Percentiles rank a stretch among this genome's conserved stretches.
phyloP scores from a whole-genome alignment of 2,888 invertebrate species.

The Apocheima hispidaria region DNA sequence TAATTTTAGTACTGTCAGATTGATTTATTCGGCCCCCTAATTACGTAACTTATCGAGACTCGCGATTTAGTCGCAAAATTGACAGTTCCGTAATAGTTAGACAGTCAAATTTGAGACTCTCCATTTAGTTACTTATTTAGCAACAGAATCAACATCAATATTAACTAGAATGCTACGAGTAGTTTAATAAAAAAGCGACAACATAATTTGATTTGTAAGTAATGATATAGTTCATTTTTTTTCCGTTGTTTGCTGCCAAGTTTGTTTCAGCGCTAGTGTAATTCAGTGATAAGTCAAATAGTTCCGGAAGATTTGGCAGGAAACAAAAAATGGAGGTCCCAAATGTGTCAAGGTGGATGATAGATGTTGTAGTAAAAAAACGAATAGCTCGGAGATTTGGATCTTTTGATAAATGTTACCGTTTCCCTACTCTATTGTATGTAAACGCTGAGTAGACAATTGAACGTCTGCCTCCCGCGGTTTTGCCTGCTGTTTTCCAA shows the following conservation, averaged over 20 bases:
- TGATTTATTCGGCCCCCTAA: too few relatives aligned
- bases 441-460: conserved; percentile 2
- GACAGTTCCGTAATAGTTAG: too few relatives aligned
- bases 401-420: conserved; percentile 5
- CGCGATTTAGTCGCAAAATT: too few relatives aligned
- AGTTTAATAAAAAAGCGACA: too few relatives aligned
- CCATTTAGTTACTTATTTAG: too few relatives aligned
- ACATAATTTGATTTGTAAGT: not conserved
- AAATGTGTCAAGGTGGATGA: conserved; percentile 32
- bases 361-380: conserved; percentile 38
- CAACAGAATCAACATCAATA: too few relatives aligned
- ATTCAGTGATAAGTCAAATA: conserved; percentile 22
- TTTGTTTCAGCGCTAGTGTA: conserved; percentile 10
- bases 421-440: not conserved
- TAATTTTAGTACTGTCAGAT: too few relatives aligned
- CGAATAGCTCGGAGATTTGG: conserved; percentile 23
- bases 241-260: not conserved
- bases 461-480: not conserved
- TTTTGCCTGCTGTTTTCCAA: too few relatives aligned
- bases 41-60: too few relatives aligned
- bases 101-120: too few relatives aligned
- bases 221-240: not conserved
- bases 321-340: conserved; percentile 18
- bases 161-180: too few relatives aligned
- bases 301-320: conserved; percentile 18